Evolutionary conservation across 1,140 invertebrate species (phyloP), one percentile per base, ranked within the genome.

Genomic region (Danaus plexippus): DNA sequence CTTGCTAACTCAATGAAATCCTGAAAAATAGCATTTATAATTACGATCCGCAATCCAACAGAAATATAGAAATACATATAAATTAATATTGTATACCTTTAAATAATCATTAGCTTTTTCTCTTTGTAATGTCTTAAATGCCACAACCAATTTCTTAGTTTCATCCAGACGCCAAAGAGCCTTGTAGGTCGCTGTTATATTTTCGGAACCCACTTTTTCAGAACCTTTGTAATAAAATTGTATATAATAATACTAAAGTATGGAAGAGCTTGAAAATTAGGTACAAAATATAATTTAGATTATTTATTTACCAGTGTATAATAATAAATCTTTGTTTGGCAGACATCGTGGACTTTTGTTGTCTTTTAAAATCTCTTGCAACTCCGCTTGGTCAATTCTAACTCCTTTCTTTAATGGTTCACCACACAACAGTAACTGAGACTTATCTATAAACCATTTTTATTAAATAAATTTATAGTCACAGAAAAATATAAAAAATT

Each of bases 1-100:
- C 92, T 91, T 9, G 92, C 90, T 57, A 95, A 76, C 50, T 92
- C 88, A n/a, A 95, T 88, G 80, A 95, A 95, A 58, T 94, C 93
- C 90, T 94, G 78, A 4, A 82, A 88, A 52, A 57, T 59, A 54
- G 54, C 11, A 41, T 9, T 47, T 43, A 45, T 7, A n/a, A 12
- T 3, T 46, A 46, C 1, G 7, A 11, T 12, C 8, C 9, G 5
- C 44, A 18, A 52, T 11, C 51, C 44, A 18, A 40, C 22, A 51
- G 2, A 51, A 32, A 51, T 11, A 40, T 32, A 11, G 44, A 15
- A 1, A 32, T 4, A 4, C 22, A 32, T 32, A 32, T 5, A 32
- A 32, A 42, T 45, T 32, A 45, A 41, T n/a, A 9, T 49, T 9
- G 15, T 40, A 43, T 61, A 68, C 63, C 58, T 68, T 68, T 53